Evolutionary conservation across 2,113 vertebrate genomes (phyloP).

Genomic region (Grammomys dolichurus): DNA sequence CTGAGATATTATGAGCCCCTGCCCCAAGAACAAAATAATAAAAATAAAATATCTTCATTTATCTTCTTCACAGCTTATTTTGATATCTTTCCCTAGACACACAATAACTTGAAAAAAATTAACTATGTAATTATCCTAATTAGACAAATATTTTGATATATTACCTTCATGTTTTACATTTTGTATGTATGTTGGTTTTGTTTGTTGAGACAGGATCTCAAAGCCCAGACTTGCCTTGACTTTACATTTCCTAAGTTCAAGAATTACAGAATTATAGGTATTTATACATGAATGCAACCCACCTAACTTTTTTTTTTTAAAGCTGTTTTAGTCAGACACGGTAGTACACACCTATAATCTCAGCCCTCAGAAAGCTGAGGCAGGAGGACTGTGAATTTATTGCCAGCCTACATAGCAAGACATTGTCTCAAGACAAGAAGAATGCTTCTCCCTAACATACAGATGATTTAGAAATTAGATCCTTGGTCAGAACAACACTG

Average conservation of each 20-base stretch:
- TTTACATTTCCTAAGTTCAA: not conserved
- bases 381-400: not conserved
- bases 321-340: not conserved
- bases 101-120: not conserved
- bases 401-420: not conserved
- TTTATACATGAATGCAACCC: not conserved
- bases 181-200: not conserved
- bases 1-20: not conserved
- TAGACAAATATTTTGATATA: slow-evolving; percentile 24
- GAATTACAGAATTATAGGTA: not conserved
- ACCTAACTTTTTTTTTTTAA: not conserved
- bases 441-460: not conserved
- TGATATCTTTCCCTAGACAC: not conserved
- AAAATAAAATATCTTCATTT: slow-evolving; percentile 15
- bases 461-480: not conserved
- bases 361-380: not conserved
- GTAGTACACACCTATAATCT: not conserved
- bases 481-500: not conserved
- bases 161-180: not conserved
- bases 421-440: not conserved
- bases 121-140: not conserved
- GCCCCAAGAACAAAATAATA: not conserved
- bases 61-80: not conserved
- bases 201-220: not conserved
- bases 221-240: not conserved